Evolutionary conservation across 2,888 invertebrate genomes (phyloP).

Genomic region (Cetonia aurata): DNA sequence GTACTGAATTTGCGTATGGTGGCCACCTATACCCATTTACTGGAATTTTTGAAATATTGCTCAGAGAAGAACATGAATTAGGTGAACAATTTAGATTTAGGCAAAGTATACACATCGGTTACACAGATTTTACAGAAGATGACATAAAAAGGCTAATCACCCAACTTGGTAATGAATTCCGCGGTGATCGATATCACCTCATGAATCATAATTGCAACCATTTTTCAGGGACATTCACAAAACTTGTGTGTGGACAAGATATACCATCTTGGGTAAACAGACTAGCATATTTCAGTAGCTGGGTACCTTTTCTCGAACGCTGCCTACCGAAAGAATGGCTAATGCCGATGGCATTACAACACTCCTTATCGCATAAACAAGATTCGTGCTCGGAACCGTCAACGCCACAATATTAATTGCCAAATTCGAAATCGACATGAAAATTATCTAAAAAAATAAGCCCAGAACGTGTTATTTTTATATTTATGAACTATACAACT

Average conservation of each 20-base stretch:
- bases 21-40: constrained; percentile 97
- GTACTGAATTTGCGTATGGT: constrained; percentile 79
- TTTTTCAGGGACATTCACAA: constrained; percentile 91
- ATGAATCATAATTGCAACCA: constrained; percentile 99
- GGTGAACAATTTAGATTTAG: constrained; percentile 98
- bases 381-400: constrained; percentile 53
- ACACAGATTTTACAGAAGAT: constrained; percentile 96
- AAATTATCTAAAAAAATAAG: constrained; percentile 31
- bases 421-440: constrained; percentile 29
- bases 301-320: constrained; percentile 98
- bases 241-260: constrained; percentile 94
- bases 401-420: constrained; percentile 52
- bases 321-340: constrained; percentile 99
- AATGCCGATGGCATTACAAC: constrained; percentile 85
- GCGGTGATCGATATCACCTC: constrained; percentile 97
- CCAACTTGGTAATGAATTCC: constrained; percentile 95
- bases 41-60: constrained; percentile 97
- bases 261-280: constrained; percentile 99
- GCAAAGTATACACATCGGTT: constrained; percentile 95
- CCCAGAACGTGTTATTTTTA: constrained; percentile 40
- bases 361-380: constrained; percentile 52
- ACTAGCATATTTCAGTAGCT: constrained; percentile 96
- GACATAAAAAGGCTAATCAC: constrained; percentile 92
- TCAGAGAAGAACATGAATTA: constrained; percentile 93
- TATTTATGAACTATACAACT: constrained; percentile 27